Percentiles rank a stretch among this genome's conserved stretches.
phyloP scores from a whole-genome alignment of 2,113 vertebrate genomes.

The Eleginops maclovinus region DNA sequence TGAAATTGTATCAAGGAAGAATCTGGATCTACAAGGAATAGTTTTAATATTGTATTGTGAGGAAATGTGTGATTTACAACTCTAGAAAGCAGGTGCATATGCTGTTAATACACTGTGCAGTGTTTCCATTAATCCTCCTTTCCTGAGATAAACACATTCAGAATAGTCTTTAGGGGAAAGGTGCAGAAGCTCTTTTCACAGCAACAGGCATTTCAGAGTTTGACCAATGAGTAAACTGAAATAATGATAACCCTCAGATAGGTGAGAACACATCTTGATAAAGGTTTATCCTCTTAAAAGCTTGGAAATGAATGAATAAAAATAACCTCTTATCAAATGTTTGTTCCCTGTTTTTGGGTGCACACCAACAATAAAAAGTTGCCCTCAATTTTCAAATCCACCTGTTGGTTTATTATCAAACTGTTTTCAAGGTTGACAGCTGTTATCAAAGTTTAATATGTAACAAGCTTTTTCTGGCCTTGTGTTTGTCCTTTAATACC shows the following conservation, averaged over 20 bases:
- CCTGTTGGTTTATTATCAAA: conserved; percentile 31
- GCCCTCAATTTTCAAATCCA: not conserved
- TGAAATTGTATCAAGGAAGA: no score
- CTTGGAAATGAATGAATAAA: no score
- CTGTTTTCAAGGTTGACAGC: conserved; percentile 33
- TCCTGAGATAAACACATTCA: not conserved
- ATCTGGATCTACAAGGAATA: no score
- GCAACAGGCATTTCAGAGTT: not conserved
- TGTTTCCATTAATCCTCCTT: not conserved
- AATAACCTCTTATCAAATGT: conserved; percentile 10
- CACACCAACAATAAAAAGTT: not conserved
- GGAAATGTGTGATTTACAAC: no score
- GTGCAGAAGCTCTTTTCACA: not conserved
- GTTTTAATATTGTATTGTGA: no score
- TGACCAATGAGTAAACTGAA: not conserved
- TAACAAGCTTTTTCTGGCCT: conserved; percentile 28
- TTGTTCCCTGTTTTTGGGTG: not conserved
- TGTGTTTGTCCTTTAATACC: conserved; percentile 37
- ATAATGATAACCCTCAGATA: not conserved
- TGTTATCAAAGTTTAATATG: conserved; percentile 42
- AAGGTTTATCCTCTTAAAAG: not conserved
- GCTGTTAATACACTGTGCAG: not conserved
- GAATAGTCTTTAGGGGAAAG: not conserved
- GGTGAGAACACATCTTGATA: not conserved
- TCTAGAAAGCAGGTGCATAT: not conserved